Evolutionary conservation across 1,140 invertebrate genomes (phyloP).

Genomic region (Gonioctena quinquepunctata): DNA sequence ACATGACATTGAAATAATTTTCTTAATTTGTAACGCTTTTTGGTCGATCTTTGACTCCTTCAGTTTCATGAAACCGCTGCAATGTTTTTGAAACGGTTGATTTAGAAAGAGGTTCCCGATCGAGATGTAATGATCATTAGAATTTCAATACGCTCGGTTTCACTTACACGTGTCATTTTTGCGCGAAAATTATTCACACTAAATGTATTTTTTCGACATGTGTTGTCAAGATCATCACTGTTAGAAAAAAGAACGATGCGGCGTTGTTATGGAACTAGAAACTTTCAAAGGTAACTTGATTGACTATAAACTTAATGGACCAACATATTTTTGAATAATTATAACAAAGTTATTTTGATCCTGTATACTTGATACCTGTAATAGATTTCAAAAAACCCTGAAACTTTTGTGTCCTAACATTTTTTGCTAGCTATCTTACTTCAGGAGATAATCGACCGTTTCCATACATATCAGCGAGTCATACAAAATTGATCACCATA

Average conservation of each 20-base stretch:
- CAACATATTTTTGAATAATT: no score
- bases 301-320: no score
- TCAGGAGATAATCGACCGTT: no score
- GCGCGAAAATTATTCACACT: background rate
- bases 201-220: background rate
- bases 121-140: background rate
- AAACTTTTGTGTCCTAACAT: no score
- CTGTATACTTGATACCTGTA: no score
- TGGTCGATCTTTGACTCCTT: constrained; percentile 3
- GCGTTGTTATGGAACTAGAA: background rate
- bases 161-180: background rate
- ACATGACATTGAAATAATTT: constrained; percentile 23
- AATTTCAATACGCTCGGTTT: background rate
- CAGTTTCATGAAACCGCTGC: background rate
- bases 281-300: no score
- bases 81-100: background rate
- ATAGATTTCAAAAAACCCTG: no score
- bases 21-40: constrained; percentile 11
- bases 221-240: background rate
- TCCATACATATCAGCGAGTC: no score
- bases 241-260: constrained; percentile 1
- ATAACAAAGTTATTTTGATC: constrained; percentile 35
- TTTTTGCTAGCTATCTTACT: no score
- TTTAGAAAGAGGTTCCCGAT: background rate
- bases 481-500: no score